These are phyloP conservation scores for Peromyscus melanophrys DNA, from an alignment of 2,797 vertebrate genomes.

Conservation along the genomic window DNA sequence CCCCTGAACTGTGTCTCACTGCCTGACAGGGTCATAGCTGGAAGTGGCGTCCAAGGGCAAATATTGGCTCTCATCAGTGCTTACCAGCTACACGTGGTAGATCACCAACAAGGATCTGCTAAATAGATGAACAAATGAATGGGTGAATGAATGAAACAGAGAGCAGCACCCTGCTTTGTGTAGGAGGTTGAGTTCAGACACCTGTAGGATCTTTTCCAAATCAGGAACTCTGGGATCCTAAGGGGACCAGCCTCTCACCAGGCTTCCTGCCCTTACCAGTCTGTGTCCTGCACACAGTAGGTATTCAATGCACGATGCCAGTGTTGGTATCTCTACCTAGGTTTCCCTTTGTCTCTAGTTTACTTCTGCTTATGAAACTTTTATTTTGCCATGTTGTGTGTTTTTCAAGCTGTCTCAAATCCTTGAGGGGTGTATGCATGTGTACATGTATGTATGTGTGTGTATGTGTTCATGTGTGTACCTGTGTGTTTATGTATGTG, in stretches of 20 bases:
- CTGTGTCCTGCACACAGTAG: not conserved
- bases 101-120: not conserved
- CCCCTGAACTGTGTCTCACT: not conserved
- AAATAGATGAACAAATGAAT: not conserved
- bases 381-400: slow-evolving; percentile 37
- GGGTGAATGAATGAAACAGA: not conserved
- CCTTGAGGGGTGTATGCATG: not conserved
- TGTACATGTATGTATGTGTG: not conserved
- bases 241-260: not conserved
- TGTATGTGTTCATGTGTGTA: too few relatives aligned
- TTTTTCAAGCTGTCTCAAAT: not conserved
- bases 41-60: not conserved
- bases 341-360: not conserved
- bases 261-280: not conserved
- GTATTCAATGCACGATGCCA: not conserved
- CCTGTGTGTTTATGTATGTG: not conserved
- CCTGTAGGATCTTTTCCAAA: slow-evolving; percentile 15
- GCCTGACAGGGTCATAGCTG: not conserved
- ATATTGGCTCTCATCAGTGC: not conserved
- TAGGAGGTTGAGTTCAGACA: not conserved
- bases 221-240: not conserved
- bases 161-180: not conserved
- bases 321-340: not conserved
- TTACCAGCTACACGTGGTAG: not conserved
- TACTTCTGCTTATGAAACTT: slow-evolving; percentile 2